These are phyloP conservation scores for Carettochelys insculpta DNA, from an alignment of 2,113 vertebrate genomes.

Conservation along the genomic window DNA sequence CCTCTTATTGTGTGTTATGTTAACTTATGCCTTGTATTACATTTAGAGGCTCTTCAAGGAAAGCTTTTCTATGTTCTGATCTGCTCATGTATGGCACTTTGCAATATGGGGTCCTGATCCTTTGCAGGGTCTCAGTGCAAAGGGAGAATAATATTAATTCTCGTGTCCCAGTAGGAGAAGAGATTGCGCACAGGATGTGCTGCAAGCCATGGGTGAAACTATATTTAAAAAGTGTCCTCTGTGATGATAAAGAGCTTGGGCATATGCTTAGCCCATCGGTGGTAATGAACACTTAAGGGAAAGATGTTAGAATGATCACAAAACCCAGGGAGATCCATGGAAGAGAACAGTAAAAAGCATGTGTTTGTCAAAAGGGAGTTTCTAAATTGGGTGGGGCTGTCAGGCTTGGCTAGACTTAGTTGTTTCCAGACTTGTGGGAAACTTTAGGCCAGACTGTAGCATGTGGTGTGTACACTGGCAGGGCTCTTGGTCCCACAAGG, in stretches of 20 bases:
- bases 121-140: rapidly evolving
- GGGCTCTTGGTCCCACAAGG: not conserved
- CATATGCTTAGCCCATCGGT: not conserved
- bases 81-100: rapidly evolving
- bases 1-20: rapidly evolving
- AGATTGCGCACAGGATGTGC: not conserved
- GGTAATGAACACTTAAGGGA: not conserved
- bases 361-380: not conserved
- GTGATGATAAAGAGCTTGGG: not conserved
- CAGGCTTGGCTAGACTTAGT: slow-evolving; percentile 12
- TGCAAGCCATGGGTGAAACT: not conserved
- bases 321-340: not conserved
- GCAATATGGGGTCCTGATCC: rapidly evolving
- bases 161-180: not conserved
- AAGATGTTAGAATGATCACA: rapidly evolving
- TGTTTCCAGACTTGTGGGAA: slow-evolving; percentile 18
- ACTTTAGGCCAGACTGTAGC: not conserved
- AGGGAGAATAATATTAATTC: rapidly evolving
- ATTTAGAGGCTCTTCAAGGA: rapidly evolving
- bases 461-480: not conserved
- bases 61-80: not conserved
- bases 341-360: not conserved
- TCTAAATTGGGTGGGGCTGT: slow-evolving; percentile 36
- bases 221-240: not conserved
- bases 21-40: too few relatives aligned